Base-by-base conservation (phyloP, 1,140 invertebrate genomes). In the Rhopalosiphum maidis region DNA sequence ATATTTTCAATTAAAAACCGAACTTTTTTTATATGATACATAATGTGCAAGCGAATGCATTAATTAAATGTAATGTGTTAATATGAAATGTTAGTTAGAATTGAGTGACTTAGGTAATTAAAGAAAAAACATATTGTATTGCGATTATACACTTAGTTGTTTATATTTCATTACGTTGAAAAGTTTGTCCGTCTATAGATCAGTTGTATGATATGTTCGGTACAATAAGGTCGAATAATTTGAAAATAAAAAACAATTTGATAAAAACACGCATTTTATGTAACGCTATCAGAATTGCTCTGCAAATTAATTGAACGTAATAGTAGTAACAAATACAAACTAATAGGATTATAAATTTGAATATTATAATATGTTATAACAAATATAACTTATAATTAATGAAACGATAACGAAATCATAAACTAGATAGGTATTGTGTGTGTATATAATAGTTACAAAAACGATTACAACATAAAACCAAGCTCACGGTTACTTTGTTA, bases 181-280 rank as follows among this genome's bases (percentile, higher is more conserved):
- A 54, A 89, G n/a, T 55, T 89, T 23, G 87, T 89, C 48, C 37
- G 18, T 43, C n/a, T 54, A 54, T 55, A 55, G 48, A 89, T 89
- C 87, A 89, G 37, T 90, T 60, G 88, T 22, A 1, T 90, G 88
- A 90, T 90, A 60, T 25, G 54, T 43, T 68, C 54, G 89, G 89
- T 90, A 90, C 89, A 90, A 68, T 68, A 68, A 90, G 89, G 89
- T 90, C 89, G 89, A 68, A 60, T 90, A 41, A 90, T 90, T 90
- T 90, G 89, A 77, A 77, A 77, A 77, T 60, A 90, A 25, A 90
- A 90, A 90, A 90, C 89, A 90, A 90, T 90, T 90, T 68, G 54
- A 90, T 90, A 60, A 90, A 60, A 90, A 90, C 35, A 60, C n/a
- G 41, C 21, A 48, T 68, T 41, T 68, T 68, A 60, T 88, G 35